A percentile compares a stretch with the other conserved stretches of the same genome.
Conservation (phyloP, 2,888 invertebrate genomes). For the Lasioglossum figueresi region DNA sequence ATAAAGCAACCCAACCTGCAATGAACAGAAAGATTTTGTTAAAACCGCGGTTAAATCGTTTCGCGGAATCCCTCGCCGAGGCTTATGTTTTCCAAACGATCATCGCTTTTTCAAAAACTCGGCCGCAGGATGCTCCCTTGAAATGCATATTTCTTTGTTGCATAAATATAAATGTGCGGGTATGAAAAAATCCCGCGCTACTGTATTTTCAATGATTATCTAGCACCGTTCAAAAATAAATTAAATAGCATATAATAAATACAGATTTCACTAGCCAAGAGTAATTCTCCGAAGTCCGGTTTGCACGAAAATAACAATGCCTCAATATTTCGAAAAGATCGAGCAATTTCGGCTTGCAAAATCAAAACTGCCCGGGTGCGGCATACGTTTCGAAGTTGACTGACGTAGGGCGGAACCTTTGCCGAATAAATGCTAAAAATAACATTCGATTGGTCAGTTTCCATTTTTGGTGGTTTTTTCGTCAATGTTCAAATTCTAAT, state of each 20-base stretch:
- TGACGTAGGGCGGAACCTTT: not conserved
- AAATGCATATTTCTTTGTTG: not conserved
- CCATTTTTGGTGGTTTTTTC: not conserved
- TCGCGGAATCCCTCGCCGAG: not conserved
- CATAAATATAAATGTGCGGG: not conserved
- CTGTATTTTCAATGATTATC: no score
- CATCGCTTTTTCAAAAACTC: not conserved
- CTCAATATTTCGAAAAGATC: not conserved
- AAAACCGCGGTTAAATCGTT: constrained; percentile 20
- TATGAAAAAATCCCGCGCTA: not conserved
- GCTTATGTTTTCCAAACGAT: not conserved
- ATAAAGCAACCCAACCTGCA: constrained; percentile 26
- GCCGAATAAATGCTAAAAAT: not conserved
- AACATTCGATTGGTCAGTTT: not conserved
- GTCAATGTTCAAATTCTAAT: not conserved
- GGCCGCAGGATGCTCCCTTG: not conserved
- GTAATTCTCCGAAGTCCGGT: not conserved
- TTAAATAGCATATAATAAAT: not conserved
- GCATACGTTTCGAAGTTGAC: not conserved
- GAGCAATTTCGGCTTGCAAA: not conserved
- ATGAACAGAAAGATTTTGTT: constrained; percentile 21
- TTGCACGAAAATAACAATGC: not conserved
- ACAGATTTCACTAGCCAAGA: not conserved
- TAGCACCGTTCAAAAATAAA: no score
- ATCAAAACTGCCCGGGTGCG: not conserved